Conservation (phyloP, 2,113 vertebrate species). For the Bos taurus region DNA sequence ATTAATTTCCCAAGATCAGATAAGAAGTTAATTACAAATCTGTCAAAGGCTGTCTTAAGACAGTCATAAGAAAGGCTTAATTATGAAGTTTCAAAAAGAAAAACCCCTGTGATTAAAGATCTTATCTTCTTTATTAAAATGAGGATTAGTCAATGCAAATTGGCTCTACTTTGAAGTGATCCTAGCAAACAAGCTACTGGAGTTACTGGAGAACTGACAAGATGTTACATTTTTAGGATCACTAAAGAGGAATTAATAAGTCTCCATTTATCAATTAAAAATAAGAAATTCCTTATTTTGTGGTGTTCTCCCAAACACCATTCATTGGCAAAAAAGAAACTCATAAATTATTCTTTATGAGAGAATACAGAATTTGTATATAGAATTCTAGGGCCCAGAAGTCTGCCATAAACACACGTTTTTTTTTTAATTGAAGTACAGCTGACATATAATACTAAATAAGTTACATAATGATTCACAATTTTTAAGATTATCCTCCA, state of each 20-base stretch:
- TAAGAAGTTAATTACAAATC: background rate
- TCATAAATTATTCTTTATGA: background rate
- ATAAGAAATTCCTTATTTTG: background rate
- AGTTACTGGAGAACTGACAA: background rate
- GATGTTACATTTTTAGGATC: background rate
- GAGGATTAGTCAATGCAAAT: background rate
- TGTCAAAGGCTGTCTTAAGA: background rate
- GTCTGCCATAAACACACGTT: background rate
- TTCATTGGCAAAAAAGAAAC: background rate
- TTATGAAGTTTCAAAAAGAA: background rate
- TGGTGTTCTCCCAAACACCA: background rate
- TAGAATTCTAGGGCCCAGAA: background rate
- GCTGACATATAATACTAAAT: background rate
- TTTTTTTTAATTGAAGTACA: background rate
- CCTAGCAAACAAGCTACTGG: background rate
- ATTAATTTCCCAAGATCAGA: background rate
- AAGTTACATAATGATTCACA: background rate
- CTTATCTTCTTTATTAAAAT: conserved; percentile 28
- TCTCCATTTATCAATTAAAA: background rate
- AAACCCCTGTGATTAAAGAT: background rate
- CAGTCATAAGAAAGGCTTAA: background rate
- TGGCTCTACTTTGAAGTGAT: background rate
- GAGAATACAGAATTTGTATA: background rate
- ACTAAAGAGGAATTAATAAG: background rate
- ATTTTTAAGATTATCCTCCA: background rate